Evolutionary conservation across 2,113 vertebrate species (phyloP).

Genomic region (Fulica atra): DNA sequence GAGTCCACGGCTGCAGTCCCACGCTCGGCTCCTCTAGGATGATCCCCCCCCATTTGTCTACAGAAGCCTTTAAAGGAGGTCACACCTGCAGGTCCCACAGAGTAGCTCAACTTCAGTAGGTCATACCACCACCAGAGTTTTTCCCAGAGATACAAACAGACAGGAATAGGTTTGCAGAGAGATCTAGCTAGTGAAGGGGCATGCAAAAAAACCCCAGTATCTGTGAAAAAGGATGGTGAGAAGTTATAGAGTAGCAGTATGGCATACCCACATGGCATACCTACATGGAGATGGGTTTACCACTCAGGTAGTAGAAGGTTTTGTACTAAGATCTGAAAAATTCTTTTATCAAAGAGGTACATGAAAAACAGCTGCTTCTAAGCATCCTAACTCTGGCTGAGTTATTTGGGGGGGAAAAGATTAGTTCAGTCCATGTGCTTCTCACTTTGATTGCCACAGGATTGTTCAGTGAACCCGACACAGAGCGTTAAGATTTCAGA

Average conservation of each 20-base stretch:
- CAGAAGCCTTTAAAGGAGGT: not conserved
- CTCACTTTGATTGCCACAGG: not conserved
- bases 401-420: not conserved
- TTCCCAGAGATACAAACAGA: not conserved
- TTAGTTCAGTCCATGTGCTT: not conserved
- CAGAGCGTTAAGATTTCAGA: not conserved
- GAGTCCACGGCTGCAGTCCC: not conserved
- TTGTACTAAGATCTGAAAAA: not conserved
- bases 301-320: not conserved
- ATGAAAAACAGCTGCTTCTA: not conserved
- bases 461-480: not conserved
- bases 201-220: not conserved
- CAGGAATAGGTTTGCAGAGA: not conserved
- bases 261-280: not conserved
- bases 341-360: not conserved
- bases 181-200: not conserved
- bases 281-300: not conserved
- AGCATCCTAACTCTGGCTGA: not conserved
- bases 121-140: not conserved
- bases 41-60: too few relatives aligned
- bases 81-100: not conserved
- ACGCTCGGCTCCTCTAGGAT: not conserved
- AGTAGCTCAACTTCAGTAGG: not conserved
- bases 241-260: not conserved
- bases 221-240: not conserved